Evolutionary conservation across 1,140 invertebrate genomes (phyloP).

Genomic region (Drosophila lowei): DNA sequence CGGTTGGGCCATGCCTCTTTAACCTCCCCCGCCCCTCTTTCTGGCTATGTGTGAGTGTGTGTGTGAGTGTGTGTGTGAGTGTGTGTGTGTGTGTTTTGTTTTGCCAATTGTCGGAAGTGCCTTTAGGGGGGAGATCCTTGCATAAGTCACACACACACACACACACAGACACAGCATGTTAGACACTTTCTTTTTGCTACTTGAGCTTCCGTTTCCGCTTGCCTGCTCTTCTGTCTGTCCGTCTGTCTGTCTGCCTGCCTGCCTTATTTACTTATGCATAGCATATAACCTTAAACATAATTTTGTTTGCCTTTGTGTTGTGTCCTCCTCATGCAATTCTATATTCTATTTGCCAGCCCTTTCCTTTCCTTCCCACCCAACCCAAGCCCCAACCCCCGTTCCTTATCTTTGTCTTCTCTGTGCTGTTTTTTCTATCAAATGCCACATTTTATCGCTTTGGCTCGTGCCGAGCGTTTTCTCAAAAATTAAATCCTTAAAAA

Average conservation of each 20-base stretch:
- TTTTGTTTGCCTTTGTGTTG: conserved; percentile 76
- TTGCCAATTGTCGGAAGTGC: conserved; percentile 80
- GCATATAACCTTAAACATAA: conserved; percentile 81
- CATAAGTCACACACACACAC: conserved; percentile 54
- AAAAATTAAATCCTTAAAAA: not conserved
- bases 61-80: conserved; percentile 29
- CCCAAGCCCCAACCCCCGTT: not conserved
- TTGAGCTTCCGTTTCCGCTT: conserved; percentile 76
- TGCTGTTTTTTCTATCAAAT: conserved; percentile 38
- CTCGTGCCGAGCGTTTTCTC: conserved; percentile 43
- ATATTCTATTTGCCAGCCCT: conserved; percentile 51
- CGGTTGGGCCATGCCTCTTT: conserved; percentile 19
- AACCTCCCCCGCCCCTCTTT: not conserved
- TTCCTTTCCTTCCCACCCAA: not conserved
- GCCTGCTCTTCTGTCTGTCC: conserved; percentile 28
- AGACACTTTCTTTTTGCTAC: conserved; percentile 79
- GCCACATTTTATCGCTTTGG: conserved; percentile 65
- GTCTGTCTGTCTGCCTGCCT: conserved; percentile 15
- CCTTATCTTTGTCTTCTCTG: conserved; percentile 43
- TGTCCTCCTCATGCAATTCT: conserved; percentile 67
- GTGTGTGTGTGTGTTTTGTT: conserved; percentile 62
- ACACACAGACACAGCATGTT: conserved; percentile 56
- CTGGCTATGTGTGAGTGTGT: conserved; percentile 36
- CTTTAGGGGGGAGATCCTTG: conserved; percentile 45
- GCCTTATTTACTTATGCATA: conserved; percentile 80